Conservation (phyloP, 2,888 invertebrate species). For the Mellilla xanthometata region DNA sequence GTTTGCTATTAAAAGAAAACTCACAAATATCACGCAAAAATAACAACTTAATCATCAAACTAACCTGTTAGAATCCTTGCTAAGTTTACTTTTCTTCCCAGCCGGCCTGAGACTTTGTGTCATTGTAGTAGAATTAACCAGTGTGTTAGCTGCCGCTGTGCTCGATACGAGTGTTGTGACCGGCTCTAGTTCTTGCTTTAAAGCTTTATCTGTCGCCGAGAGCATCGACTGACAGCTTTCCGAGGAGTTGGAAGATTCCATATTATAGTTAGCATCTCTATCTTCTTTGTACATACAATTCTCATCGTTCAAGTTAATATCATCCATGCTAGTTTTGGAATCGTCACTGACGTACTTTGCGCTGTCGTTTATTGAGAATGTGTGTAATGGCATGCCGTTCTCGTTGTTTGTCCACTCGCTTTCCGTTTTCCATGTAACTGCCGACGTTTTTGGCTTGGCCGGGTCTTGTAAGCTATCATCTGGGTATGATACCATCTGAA, state of each 20-base stretch:
- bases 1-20: too few species aligned
- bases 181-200: conserved; percentile 63
- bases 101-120: conserved; percentile 53
- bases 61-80: conserved; percentile 71
- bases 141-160: conserved; percentile 49
- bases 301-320: conserved; percentile 72
- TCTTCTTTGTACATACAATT: conserved; percentile 75
- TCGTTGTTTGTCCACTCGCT: conserved; percentile 67
- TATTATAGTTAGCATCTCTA: conserved; percentile 73
- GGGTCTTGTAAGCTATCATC: conserved; percentile 73
- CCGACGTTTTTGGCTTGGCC: conserved; percentile 73
- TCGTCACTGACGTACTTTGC: conserved; percentile 74
- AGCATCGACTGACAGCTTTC: conserved; percentile 73
- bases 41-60: too few species aligned
- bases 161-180: conserved; percentile 57
- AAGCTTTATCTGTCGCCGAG: conserved; percentile 51
- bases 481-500: conserved; percentile 70
- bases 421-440: conserved; percentile 70
- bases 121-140: conserved; percentile 57
- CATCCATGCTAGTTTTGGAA: conserved; percentile 74
- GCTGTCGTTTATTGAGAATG: conserved; percentile 62
- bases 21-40: too few species aligned
- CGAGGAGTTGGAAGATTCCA: conserved; percentile 77
- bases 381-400: conserved; percentile 64
- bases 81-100: conserved; percentile 65